Conservation (phyloP, 2,113 vertebrate species). For the Pomatorhinus ruficollis region DNA sequence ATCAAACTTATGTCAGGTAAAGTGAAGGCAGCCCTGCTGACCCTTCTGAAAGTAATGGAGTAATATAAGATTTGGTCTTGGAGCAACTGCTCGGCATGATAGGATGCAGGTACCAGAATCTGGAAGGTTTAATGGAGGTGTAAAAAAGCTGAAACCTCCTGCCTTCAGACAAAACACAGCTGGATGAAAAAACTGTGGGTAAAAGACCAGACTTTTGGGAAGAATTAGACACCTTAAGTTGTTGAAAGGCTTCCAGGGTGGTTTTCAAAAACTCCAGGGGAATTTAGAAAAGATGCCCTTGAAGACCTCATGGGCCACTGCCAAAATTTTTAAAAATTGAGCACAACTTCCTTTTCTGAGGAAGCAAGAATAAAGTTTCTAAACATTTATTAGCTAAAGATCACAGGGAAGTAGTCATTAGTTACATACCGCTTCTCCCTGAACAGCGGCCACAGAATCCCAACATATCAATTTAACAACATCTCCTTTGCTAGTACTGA, state of each 20-base stretch:
- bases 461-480: constrained; percentile 34
- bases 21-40: background rate
- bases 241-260: background rate
- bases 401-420: constrained; percentile 69
- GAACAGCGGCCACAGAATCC: constrained; percentile 40
- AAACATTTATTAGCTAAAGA: constrained; percentile 64
- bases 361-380: background rate
- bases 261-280: background rate
- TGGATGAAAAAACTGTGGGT: background rate
- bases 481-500: constrained; percentile 56
- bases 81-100: background rate
- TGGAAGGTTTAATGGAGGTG: background rate
- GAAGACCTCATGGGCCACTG: background rate
- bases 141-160: background rate
- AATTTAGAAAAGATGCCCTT: background rate
- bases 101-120: background rate
- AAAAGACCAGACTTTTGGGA: background rate
- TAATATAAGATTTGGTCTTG: background rate
- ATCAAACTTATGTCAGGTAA: background rate
- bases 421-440: constrained; percentile 69
- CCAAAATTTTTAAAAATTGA: background rate
- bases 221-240: background rate
- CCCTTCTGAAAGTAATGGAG: background rate
- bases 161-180: background rate
- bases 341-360: background rate